These are phyloP conservation scores for Procambarus clarkii DNA, from an alignment of 1,140 invertebrate species.

Conservation along the genomic window DNA sequence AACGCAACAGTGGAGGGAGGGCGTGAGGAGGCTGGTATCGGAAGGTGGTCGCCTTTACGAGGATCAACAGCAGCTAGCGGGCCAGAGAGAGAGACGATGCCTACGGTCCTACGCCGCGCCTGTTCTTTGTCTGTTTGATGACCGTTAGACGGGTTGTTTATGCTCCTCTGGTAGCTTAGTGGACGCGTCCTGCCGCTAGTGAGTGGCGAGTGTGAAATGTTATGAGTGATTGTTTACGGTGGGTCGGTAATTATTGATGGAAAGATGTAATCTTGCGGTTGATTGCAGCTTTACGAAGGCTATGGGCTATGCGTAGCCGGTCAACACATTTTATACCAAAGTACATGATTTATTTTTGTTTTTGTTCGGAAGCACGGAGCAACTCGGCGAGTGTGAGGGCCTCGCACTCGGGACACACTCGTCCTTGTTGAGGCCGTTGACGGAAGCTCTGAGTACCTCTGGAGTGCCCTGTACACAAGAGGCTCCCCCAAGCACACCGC, in stretches of 20 bases:
- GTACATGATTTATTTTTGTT: constrained; percentile 57
- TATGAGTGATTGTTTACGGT: neutral
- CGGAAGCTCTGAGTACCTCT: neutral
- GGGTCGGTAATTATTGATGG: constrained; percentile 21
- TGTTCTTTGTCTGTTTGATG: neutral
- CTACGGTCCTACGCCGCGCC: neutral
- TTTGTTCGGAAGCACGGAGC: constrained; percentile 29
- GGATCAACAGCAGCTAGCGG: neutral
- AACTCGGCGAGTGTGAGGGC: neutral
- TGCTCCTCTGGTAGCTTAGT: neutral
- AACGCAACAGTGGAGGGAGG: neutral
- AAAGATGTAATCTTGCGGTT: constrained; percentile 26
- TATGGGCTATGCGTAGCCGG: constrained; percentile 44
- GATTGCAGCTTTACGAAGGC: constrained; percentile 24
- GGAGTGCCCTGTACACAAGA: neutral
- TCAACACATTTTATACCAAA: constrained; percentile 57
- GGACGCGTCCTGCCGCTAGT: neutral
- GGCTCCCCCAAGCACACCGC: neutral
- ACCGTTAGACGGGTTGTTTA: too few species aligned
- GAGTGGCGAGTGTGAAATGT: constrained; percentile 11
- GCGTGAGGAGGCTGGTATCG: neutral
- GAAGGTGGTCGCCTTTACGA: neutral
- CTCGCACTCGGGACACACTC: neutral
- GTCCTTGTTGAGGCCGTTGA: neutral
- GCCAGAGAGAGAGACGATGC: neutral